Percentiles rank a stretch among this genome's conserved stretches.
phyloP scores from a whole-genome alignment of 2,888 invertebrate species.

The Myathropa florea region DNA sequence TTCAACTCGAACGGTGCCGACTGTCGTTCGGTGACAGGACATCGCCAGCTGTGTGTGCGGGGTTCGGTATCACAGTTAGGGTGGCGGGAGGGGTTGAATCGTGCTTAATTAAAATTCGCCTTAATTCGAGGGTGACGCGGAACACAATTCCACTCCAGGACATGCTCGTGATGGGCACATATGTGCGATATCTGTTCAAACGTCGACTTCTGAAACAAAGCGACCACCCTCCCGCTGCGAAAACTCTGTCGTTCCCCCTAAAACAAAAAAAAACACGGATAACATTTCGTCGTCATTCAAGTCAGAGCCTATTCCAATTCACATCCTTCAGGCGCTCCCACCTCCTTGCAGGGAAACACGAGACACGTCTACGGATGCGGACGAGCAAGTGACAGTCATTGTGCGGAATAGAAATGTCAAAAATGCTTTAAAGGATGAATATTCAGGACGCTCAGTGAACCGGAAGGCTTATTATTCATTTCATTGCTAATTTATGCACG shows the following conservation, averaged over 20 bases:
- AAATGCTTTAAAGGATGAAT: slow-evolving; percentile 25
- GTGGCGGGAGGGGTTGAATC: not conserved
- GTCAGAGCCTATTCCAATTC: slow-evolving; percentile 7
- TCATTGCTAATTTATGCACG: slow-evolving; percentile 58
- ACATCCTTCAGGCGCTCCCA: slow-evolving; percentile 2
- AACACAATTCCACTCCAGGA: not conserved
- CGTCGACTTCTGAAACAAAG: not conserved
- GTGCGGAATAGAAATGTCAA: slow-evolving; percentile 49
- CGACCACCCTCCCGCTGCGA: not conserved
- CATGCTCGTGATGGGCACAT: not conserved
- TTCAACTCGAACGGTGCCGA: not conserved
- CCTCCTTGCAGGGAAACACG: not conserved
- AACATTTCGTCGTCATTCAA: slow-evolving; percentile 27
- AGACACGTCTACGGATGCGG: not conserved
- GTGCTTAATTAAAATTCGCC: slow-evolving; percentile 41
- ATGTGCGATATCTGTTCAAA: not conserved
- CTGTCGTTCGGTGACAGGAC: slow-evolving; percentile 45
- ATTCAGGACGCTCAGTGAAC: slow-evolving; percentile 51
- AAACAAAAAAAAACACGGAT: slow-evolving; percentile 10
- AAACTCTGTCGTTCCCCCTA: not conserved
- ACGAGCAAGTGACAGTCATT: slow-evolving; percentile 1
- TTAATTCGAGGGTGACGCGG: not conserved
- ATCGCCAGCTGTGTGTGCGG: not conserved
- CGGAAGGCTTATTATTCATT: slow-evolving; percentile 63
- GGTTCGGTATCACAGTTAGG: no score